Evolutionary conservation across 2,888 invertebrate genomes (phyloP).

Genomic region (Aromia moschata): DNA sequence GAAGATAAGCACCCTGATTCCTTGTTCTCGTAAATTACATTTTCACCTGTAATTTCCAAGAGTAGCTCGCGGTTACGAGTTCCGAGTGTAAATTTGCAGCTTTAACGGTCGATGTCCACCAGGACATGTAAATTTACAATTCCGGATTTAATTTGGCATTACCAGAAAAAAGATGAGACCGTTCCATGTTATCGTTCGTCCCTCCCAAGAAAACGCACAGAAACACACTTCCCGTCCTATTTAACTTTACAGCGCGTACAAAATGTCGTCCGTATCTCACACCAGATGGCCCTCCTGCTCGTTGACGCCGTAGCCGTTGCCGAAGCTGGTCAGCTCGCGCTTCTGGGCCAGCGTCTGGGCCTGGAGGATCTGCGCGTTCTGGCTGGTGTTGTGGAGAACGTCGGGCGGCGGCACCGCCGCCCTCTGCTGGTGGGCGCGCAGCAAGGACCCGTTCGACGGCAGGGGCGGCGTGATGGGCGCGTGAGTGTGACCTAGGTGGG

Average conservation of each 20-base stretch:
- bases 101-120: too few species aligned
- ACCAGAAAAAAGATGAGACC: too few species aligned
- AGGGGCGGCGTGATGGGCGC: constrained; percentile 58
- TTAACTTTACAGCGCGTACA: constrained; percentile 53
- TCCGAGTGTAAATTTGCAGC: too few species aligned
- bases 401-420: constrained; percentile 61
- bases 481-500: constrained; percentile 62
- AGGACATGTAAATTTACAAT: too few species aligned
- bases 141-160: too few species aligned
- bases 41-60: too few species aligned
- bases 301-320: constrained; percentile 62
- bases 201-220: too few species aligned
- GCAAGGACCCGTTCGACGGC: constrained; percentile 60
- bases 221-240: constrained; percentile 23
- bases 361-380: constrained; percentile 61
- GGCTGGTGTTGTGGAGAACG: constrained; percentile 62
- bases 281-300: constrained; percentile 64
- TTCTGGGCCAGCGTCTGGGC: constrained; percentile 62
- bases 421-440: constrained; percentile 58
- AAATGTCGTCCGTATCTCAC: constrained; percentile 60
- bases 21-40: too few species aligned
- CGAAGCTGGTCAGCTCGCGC: constrained; percentile 61
- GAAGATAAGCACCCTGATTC: too few species aligned
- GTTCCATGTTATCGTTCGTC: too few species aligned
- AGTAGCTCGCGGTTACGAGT: too few species aligned